A percentile compares a stretch with the other conserved stretches of the same genome.
Conservation (phyloP, 2,797 vertebrate genomes). For the Toxotes lorentzi region DNA sequence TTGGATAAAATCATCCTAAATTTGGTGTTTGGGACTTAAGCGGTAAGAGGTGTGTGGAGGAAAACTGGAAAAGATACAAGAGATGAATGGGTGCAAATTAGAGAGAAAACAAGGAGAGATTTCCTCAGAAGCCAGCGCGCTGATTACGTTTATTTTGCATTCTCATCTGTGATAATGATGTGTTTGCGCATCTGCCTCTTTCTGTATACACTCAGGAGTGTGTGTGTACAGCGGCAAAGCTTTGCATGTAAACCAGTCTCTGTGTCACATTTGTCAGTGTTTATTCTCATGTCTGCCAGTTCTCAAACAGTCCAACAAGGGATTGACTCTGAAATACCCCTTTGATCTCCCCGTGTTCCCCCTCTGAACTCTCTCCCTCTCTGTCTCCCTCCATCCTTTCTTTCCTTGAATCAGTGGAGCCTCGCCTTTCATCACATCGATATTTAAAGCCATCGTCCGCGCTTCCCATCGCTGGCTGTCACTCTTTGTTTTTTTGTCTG, state of each 20-base stretch:
- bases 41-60: background rate
- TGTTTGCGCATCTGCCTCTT: slow-evolving; percentile 17
- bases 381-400: slow-evolving; percentile 32
- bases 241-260: slow-evolving; percentile 53
- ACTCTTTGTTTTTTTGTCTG: slow-evolving; percentile 19
- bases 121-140: slow-evolving; percentile 5
- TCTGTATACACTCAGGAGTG: slow-evolving; percentile 24
- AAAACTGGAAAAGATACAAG: background rate
- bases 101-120: slow-evolving; percentile 14
- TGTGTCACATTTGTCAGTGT: slow-evolving; percentile 60
- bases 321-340: slow-evolving; percentile 62
- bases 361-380: slow-evolving; percentile 42
- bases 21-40: slow-evolving; percentile 9
- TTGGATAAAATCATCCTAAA: slow-evolving; percentile 27
- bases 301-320: slow-evolving; percentile 60
- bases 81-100: slow-evolving; percentile 28
- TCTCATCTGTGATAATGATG: slow-evolving; percentile 35
- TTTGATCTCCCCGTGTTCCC: slow-evolving; percentile 67
- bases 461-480: slow-evolving; percentile 18
- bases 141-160: slow-evolving; percentile 45
- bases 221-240: slow-evolving; percentile 28
- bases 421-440: slow-evolving; percentile 63
- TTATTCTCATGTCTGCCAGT: slow-evolving; percentile 70
- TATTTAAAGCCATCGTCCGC: slow-evolving; percentile 59
- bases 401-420: slow-evolving; percentile 30